Evolutionary conservation across 2,888 invertebrate genomes (phyloP), one percentile per base, ranked within the genome.

Genomic region (Geophilus truncorum): DNA sequence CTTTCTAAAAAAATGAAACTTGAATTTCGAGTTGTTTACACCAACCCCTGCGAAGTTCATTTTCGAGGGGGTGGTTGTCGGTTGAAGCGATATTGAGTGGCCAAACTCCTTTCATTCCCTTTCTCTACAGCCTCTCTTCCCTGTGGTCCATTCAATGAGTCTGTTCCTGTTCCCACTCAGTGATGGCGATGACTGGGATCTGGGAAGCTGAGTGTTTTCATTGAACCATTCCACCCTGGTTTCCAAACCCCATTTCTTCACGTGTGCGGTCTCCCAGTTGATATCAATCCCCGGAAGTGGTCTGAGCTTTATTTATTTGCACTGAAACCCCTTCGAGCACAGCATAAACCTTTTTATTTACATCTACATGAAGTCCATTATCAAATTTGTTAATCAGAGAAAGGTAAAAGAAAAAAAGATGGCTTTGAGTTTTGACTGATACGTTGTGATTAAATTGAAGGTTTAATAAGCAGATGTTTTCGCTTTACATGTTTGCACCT

Each of bases 141-240:
- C 70, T 70, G 70, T 70, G 15, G 70, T 28, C 70, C 28, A 9
- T 28, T 28, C 70, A 70, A 70, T 70, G 70, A 70, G 70, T 70
- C 70, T 70, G 70, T 70, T 70, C 70, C 70, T 70, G 70, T 70
- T 70, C 70, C 70, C 70, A 51, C 18, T 51, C 51, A 70, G 70
- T n/a, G 70, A 70, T 70, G 70, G 70, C 70, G 70, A 70, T 28
- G 70, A 28, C 45, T 45, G 45, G 45, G 45, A 18, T 45, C 28
- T 70, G 23, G 25, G 70, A 70, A 15, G 70, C 70, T 70, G 70
- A 62, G 57, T 70, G 15, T 70, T 70, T 70, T 70, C 28, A 12
- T 62, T 6, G 7, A 70, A 70, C 28, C 28, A 0, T 12, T 70
- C 70, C 10, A n/a, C 6, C 57, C 21, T 12, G n/a, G 12, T 40